Percentiles rank a stretch among this genome's conserved stretches.
Conservation (phyloP, 2,113 vertebrate genomes). For the Strix aluco region DNA sequence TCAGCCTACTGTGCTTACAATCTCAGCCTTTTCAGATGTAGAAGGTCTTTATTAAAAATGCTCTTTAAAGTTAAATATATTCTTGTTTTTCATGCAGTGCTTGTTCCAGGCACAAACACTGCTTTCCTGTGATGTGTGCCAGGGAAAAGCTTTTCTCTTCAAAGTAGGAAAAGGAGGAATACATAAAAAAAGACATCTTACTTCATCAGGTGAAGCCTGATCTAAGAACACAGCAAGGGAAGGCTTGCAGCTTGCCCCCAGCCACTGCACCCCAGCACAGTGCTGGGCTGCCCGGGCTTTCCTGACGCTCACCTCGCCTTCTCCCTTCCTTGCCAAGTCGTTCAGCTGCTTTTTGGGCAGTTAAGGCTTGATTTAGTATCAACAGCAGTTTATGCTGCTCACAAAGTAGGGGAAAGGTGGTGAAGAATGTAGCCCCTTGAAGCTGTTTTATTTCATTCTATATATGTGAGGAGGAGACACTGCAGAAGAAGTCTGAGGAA, state of each 20-base stretch:
- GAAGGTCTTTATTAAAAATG: conserved; percentile 14
- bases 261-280: background rate
- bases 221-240: fast-evolving
- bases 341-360: background rate
- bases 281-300: background rate
- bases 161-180: background rate
- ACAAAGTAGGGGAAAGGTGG: too few relatives aligned
- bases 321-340: fast-evolving
- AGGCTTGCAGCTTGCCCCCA: background rate
- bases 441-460: background rate
- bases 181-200: background rate
- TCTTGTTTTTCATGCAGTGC: background rate
- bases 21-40: background rate
- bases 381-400: fast-evolving
- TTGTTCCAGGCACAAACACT: background rate
- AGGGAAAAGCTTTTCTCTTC: background rate
- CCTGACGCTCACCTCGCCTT: fast-evolving
- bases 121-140: background rate
- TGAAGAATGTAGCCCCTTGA: background rate
- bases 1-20: background rate
- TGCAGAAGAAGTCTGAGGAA: background rate
- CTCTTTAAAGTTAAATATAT: conserved; percentile 31
- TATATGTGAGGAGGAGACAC: background rate
- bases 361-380: background rate
- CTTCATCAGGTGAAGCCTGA: background rate